Conservation (phyloP, 1,140 invertebrate genomes). For the Steinernema feltiae region DNA sequence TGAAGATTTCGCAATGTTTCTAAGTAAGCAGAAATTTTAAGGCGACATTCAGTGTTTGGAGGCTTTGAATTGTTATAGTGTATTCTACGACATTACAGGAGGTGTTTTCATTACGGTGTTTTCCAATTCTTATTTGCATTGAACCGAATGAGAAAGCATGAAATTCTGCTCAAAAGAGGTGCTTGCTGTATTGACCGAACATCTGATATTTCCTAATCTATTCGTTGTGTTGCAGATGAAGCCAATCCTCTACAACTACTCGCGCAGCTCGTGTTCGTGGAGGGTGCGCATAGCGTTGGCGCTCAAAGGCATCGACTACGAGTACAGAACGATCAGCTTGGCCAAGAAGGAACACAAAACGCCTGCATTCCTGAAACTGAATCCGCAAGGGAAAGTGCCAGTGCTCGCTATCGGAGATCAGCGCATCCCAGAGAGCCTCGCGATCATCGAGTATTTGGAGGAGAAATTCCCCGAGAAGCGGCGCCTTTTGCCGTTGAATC, state of each 20-base stretch:
- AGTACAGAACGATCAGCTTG: slow-evolving; percentile 81
- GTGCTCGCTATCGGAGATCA: slow-evolving; percentile 76
- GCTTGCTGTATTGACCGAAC: no score
- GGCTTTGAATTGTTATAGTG: no score
- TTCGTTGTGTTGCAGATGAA: slow-evolving; percentile 21
- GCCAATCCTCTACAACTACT: slow-evolving; percentile 57
- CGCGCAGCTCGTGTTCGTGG: slow-evolving; percentile 60
- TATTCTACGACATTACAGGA: no score
- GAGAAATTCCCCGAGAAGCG: slow-evolving; percentile 74
- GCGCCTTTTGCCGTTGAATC: slow-evolving; percentile 76
- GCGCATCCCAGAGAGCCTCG: slow-evolving; percentile 78
- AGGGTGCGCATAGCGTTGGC: slow-evolving; percentile 67
- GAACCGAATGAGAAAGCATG: no score
- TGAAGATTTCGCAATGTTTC: no score
- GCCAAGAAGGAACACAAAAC: slow-evolving; percentile 71
- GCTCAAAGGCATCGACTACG: slow-evolving; percentile 87
- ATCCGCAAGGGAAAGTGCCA: slow-evolving; percentile 88
- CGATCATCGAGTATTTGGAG: slow-evolving; percentile 90
- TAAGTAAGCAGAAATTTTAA: no score
- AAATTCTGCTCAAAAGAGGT: no score
- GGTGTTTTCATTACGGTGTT: no score
- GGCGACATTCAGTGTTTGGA: no score
- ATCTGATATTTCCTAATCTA: no score
- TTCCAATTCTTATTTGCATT: no score
- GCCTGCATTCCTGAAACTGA: slow-evolving; percentile 79